These are phyloP conservation scores for Lindbergichthys nudifrons DNA, from an alignment of 2,797 vertebrate species.

Conservation along the genomic window DNA sequence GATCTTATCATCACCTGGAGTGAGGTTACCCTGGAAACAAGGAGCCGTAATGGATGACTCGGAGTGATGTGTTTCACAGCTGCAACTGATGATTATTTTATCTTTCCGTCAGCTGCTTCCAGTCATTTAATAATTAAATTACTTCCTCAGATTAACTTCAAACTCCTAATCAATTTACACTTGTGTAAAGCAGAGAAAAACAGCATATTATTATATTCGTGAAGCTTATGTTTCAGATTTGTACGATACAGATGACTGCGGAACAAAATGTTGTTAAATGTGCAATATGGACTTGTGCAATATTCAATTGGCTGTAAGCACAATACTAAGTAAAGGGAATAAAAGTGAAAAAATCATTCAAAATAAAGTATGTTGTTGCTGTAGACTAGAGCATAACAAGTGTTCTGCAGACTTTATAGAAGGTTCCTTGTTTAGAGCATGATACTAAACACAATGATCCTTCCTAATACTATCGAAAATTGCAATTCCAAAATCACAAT, in stretches of 20 bases:
- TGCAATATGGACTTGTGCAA: too few species aligned
- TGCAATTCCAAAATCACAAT: too few species aligned
- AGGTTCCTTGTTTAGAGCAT: too few species aligned
- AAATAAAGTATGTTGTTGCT: too few species aligned
- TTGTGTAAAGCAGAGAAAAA: neutral
- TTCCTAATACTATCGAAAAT: too few species aligned
- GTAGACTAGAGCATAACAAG: too few species aligned
- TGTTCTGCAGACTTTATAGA: too few species aligned
- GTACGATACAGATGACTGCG: neutral
- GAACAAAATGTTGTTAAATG: too few species aligned
- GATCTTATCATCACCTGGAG: slow-evolving; percentile 47
- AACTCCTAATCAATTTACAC: neutral
- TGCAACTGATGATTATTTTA: neutral
- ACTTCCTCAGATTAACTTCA: neutral
- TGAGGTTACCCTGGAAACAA: slow-evolving; percentile 15
- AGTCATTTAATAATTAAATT: neutral
- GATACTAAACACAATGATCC: too few species aligned
- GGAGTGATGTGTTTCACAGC: neutral
- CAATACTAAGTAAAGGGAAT: too few species aligned
- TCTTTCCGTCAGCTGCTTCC: neutral
- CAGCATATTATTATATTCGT: neutral
- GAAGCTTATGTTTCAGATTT: neutral
- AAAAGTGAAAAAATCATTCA: too few species aligned
- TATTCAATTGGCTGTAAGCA: too few species aligned
- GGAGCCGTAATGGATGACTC: slow-evolving; percentile 14